A percentile compares a stretch with the other conserved stretches of the same genome.
Evolutionary conservation across 2,888 invertebrate species (phyloP).

Genomic region (Balanococcus diminutus): DNA sequence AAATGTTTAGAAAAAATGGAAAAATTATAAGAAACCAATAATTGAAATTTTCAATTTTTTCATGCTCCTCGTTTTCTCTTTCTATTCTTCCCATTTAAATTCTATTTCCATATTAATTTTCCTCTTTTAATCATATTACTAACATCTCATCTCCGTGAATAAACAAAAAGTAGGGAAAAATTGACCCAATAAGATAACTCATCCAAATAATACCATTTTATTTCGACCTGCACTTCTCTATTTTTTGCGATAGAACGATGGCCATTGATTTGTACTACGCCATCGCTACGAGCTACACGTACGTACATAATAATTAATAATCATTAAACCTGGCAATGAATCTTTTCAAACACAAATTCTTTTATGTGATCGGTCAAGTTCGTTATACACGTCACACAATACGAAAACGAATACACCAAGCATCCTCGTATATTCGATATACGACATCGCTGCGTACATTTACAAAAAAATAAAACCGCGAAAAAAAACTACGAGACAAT

Average conservation of each 20-base stretch:
- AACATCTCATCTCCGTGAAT: too few species aligned
- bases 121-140: too few species aligned
- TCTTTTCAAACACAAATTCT: conserved; percentile 2
- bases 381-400: not conserved
- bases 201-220: not conserved
- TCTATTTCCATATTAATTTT: too few species aligned
- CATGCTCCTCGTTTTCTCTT: too few species aligned
- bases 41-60: too few species aligned
- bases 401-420: not conserved
- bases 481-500: not conserved
- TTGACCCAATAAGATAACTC: conserved; percentile 13
- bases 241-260: not conserved
- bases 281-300: conserved; percentile 1
- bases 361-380: not conserved
- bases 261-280: conserved; percentile 18
- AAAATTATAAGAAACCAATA: too few species aligned
- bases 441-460: not conserved
- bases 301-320: too few species aligned
- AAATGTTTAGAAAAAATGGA: too few species aligned
- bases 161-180: not conserved
- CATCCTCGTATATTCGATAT: not conserved
- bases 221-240: not conserved
- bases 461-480: not conserved
- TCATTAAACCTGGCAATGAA: conserved; percentile 12
- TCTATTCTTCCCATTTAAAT: too few species aligned